Evolutionary conservation across 2,797 vertebrate species (phyloP).

Genomic region (Sebastes paucispinis): DNA sequence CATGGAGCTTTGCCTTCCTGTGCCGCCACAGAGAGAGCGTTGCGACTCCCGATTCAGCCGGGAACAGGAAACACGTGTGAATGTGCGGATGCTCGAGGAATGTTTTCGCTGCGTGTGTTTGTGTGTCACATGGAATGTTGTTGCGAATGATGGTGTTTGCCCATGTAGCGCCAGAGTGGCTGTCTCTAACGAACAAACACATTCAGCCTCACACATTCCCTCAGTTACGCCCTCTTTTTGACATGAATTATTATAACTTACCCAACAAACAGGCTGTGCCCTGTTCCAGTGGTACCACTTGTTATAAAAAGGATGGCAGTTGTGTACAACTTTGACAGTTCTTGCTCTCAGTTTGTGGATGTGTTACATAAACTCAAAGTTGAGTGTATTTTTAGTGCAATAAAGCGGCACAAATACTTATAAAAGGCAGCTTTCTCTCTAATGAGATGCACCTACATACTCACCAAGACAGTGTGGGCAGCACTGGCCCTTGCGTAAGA

Average conservation of each 20-base stretch:
- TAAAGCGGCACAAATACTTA: conserved; percentile 2
- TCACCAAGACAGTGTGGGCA: conserved; percentile 86
- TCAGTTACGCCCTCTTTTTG: conserved; percentile 27
- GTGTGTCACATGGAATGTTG: conserved; percentile 72
- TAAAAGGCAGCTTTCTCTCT: conserved; percentile 1
- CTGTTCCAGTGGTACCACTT: conserved; percentile 16
- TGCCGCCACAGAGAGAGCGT: conserved; percentile 58
- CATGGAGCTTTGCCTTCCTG: conserved; percentile 77
- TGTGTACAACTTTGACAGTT: not conserved
- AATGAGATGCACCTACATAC: conserved; percentile 30
- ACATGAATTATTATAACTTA: conserved; percentile 30
- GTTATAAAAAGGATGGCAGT: not conserved
- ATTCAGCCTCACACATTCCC: conserved; percentile 24
- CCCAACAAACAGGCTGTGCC: conserved; percentile 40
- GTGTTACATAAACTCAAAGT: not conserved
- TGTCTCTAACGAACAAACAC: conserved; percentile 48
- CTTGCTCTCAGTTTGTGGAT: not conserved
- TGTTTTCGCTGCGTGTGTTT: conserved; percentile 67
- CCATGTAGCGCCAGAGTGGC: conserved; percentile 67
- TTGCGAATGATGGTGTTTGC: conserved; percentile 61
- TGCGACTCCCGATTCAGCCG: conserved; percentile 41
- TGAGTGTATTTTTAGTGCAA: not conserved
- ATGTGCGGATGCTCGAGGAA: conserved; percentile 80
- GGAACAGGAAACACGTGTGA: conserved; percentile 81
- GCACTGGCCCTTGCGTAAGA: conserved; percentile 87